A percentile compares a stretch with the other conserved stretches of the same genome.
These are phyloP conservation scores for Gypaetus barbatus DNA, from an alignment of 2,797 vertebrate species.

Conservation along the genomic window DNA sequence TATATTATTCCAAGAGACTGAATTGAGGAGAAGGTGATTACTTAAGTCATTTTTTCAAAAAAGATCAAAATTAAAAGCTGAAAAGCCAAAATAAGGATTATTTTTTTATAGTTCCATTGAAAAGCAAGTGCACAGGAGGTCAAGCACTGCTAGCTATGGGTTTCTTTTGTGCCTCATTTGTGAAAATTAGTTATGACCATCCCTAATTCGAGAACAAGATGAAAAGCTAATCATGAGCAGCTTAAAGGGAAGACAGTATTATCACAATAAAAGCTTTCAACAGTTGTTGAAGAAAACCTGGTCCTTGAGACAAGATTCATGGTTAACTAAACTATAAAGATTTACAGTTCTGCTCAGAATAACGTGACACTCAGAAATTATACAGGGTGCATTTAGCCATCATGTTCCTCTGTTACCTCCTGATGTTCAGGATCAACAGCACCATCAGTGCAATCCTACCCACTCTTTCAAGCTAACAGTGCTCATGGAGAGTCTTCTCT, in stretches of 20 bases:
- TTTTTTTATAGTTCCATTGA: not conserved
- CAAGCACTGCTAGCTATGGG: not conserved
- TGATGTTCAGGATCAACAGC: not conserved
- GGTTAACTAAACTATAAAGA: not conserved
- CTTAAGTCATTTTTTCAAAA: not conserved
- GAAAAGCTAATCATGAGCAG: slow-evolving; percentile 24
- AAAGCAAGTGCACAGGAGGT: slow-evolving; percentile 9
- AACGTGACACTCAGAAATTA: not conserved
- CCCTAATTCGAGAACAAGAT: slow-evolving; percentile 17
- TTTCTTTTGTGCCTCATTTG: slow-evolving; percentile 5
- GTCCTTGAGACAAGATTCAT: slow-evolving; percentile 7
- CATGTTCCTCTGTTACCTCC: not conserved
- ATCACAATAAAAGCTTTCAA: not conserved
- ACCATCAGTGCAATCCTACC: not conserved
- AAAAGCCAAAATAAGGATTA: not conserved
- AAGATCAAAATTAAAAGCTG: not conserved
- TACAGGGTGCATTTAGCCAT: not conserved
- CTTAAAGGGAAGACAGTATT: slow-evolving; percentile 5
- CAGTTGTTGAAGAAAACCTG: not conserved
- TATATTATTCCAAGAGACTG: not conserved
- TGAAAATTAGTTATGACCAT: not conserved
- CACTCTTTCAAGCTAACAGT: not conserved
- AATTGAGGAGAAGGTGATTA: not conserved
- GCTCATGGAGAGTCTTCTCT: not conserved
- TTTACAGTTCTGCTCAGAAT: not conserved